Evolutionary conservation across 2,113 vertebrate genomes (phyloP), one percentile per base, ranked within the genome.

Genomic region (Alces alces): DNA sequence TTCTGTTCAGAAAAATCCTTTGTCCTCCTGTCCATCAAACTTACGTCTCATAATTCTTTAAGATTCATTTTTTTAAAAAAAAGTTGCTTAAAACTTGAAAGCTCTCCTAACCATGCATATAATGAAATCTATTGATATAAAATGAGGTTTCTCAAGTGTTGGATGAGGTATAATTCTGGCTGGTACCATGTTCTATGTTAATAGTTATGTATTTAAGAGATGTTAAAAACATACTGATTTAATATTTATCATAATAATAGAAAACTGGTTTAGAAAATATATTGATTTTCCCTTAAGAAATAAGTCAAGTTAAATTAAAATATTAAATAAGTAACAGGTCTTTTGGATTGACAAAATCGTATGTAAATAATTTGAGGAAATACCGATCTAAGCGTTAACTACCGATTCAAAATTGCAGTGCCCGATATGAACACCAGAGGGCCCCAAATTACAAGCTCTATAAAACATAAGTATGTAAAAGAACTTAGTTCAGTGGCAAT

Each of bases 381-480:
- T 87, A 80, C 25, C 39, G 28, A 70, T 84, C 14, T 45, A 78
- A 36, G 4, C 1, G 8, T 43, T 43, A 58, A 84, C 0, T 43
- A 23, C 1, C 2, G 17, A 87, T 76, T 85, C 4, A 39, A 78
- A 96, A 33, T 27, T 91, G 97, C 95, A 97, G 52, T 98, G 47
- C 66, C 85, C 23, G 0, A 0, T 79, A 97, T 96, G 60, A 98
- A 98, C 98, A 98, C 98, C 93, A 98, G 99, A 95, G 89, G 98
- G 98, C 94, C 78, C 97, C 91, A 98, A 96, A 97, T 60, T 61
- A 97, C 61, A 96, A 54, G 33, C 60, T 43, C 27, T 79, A 87
- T 39, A 87, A 96, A 84, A 1, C 2, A n/a, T 4, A 47, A 57
- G 10, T 28, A 1, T 30, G 6, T n/a, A n/a, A 36, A 73, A 66